Evolutionary conservation across 2,113 vertebrate species (phyloP), one percentile per base, ranked within the genome.

Genomic region (Proterorhinus semilunaris): DNA sequence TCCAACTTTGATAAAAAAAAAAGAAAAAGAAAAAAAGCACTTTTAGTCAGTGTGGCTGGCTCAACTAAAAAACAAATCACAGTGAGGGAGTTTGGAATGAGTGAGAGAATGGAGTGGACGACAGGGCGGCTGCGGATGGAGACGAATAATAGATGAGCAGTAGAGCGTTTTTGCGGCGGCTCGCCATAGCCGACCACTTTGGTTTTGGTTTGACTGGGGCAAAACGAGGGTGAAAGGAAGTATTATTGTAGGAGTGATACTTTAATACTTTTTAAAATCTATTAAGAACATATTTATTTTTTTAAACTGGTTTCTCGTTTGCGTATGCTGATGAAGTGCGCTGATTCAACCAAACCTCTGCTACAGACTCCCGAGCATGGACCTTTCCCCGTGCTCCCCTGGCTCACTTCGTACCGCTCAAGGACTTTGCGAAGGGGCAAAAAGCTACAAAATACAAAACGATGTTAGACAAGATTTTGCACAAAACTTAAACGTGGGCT

Each of bases 31-130:
- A 74, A 83, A 66, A 71, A 88, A 87, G 88, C 96, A 98, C 97
- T 97, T 99, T 97, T 90, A 88, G 93, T 94, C 93, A 90, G 91
- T 90, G 85, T 89, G 91, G 88, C 90, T 92, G 91, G 80, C 90
- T 90, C 74, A 48, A 79, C 75, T 74, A 71, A 69, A 67, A 68
- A 75, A 36, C 3, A 86, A 81, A 83, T 79, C 79, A 82, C 64
- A 80, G 74, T 71, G 68, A 80, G 69, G n/a, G 51, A 69, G 80
- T 84, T 84, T 85, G 7, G 59, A 70, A 57, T 36, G 10, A 51
- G 52, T 49, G 45, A 80, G 87, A 90, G 90, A 88, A 82, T 90
- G 90, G 88, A 87, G 90, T 84, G 90, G 69, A 62, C 68, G 62
- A 62, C 10, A 62, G 72, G 57, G 62, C 13, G 46, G 36, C 69